phyloP scores from a whole-genome alignment of 1,140 invertebrate genomes.

The Drosophila melanica region DNA sequence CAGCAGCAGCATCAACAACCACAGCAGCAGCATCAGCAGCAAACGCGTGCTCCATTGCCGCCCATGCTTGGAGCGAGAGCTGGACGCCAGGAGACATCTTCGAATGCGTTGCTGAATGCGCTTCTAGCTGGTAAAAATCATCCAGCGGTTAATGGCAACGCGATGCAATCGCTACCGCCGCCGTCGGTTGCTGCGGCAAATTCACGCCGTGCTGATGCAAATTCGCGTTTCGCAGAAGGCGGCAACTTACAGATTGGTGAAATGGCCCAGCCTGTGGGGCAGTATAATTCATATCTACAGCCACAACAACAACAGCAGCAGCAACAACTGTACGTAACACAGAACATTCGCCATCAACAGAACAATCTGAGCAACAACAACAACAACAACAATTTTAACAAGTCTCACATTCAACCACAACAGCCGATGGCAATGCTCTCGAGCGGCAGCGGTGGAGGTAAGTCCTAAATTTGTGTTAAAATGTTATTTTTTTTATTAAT shows the following conservation, averaged over 20 bases:
- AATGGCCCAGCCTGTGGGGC: slow-evolving; percentile 32
- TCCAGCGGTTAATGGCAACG: slow-evolving; percentile 17
- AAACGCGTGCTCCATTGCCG: slow-evolving; percentile 36
- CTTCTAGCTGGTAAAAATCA: slow-evolving; percentile 57
- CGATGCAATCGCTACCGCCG: slow-evolving; percentile 14
- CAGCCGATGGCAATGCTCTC: slow-evolving; percentile 57
- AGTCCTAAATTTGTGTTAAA: slow-evolving; percentile 24
- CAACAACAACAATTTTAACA: slow-evolving; percentile 43
- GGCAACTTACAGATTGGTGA: slow-evolving; percentile 50
- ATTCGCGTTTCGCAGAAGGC: slow-evolving; percentile 46
- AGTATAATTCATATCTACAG: slow-evolving; percentile 17
- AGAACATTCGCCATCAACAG: slow-evolving; percentile 25
- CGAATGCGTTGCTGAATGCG: slow-evolving; percentile 63
- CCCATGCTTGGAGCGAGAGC: slow-evolving; percentile 7
- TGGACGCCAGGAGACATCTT: slow-evolving; percentile 41
- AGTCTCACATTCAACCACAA: slow-evolving; percentile 36
- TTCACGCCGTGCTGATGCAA: slow-evolving; percentile 14
- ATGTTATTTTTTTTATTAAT: not conserved
- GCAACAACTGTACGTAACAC: slow-evolving; percentile 26
- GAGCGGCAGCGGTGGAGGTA: slow-evolving; percentile 60
- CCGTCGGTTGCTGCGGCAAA: slow-evolving; percentile 1
- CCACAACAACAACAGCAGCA: slow-evolving; percentile 12
- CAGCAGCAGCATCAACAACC: slow-evolving; percentile 32
- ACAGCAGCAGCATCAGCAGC: slow-evolving; percentile 29
- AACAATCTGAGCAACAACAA: slow-evolving; percentile 33